Evolutionary conservation across 2,797 vertebrate species (phyloP).

Genomic region (Scyliorhinus canicula): DNA sequence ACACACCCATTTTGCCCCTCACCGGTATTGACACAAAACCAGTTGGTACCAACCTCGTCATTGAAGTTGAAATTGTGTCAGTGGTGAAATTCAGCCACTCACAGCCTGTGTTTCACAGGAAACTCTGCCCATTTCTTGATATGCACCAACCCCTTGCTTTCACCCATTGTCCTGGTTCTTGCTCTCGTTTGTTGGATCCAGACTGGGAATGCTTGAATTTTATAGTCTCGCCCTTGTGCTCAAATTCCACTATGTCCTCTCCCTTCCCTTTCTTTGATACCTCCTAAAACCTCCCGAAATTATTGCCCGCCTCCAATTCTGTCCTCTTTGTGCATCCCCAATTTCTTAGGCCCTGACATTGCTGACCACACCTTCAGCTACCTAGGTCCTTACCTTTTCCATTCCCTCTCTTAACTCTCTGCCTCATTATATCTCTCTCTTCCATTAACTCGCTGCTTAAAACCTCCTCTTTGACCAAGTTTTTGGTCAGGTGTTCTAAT

Average conservation of each 20-base stretch:
- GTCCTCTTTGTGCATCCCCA: background rate
- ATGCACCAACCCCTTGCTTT: too few species aligned
- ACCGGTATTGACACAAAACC: background rate
- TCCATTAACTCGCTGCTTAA: background rate
- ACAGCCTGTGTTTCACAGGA: background rate
- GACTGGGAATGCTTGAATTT: too few species aligned
- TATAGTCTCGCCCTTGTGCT: too few species aligned
- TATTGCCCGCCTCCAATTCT: background rate
- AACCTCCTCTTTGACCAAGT: background rate
- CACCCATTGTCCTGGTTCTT: too few species aligned
- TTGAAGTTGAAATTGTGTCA: background rate
- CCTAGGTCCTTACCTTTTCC: too few species aligned
- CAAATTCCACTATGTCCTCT: too few species aligned
- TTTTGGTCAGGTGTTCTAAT: background rate
- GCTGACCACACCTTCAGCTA: too few species aligned
- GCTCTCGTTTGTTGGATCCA: too few species aligned
- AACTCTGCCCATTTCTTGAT: too few species aligned
- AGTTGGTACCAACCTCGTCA: background rate
- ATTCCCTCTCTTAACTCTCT: background rate
- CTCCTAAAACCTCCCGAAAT: background rate
- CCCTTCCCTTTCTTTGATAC: too few species aligned
- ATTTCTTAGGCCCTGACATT: background rate
- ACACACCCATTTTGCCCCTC: background rate
- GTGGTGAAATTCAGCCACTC: background rate
- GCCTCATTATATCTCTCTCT: background rate